Conservation (phyloP, 2,888 invertebrate genomes). For the Cyclophora punctaria region DNA sequence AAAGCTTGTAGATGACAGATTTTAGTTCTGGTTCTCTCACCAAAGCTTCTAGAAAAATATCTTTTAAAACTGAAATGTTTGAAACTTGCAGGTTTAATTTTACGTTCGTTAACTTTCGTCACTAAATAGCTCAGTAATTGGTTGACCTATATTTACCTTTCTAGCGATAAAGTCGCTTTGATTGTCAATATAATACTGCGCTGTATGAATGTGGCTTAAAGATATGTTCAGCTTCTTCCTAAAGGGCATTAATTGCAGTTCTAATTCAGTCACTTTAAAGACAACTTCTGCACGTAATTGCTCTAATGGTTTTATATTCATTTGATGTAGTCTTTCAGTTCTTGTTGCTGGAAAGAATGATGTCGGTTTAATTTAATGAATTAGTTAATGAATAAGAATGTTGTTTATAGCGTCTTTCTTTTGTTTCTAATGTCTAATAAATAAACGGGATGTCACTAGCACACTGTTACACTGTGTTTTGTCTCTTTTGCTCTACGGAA, state of each 20-base stretch:
- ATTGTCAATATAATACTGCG: conserved; percentile 84
- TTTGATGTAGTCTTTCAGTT: conserved; percentile 78
- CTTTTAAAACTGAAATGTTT: no score
- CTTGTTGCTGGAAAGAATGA: conserved; percentile 55
- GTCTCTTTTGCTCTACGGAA: no score
- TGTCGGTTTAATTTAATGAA: no score
- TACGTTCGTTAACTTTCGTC: not conserved
- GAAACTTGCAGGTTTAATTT: no score
- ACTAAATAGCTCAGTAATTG: not conserved
- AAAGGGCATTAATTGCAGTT: conserved; percentile 82
- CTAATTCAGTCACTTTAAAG: conserved; percentile 84
- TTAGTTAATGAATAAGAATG: no score
- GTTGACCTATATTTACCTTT: conserved; percentile 61
- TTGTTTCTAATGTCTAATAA: no score
- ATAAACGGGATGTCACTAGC: no score
- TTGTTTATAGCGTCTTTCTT: no score
- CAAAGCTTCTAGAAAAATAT: no score
- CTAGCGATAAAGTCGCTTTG: conserved; percentile 81
- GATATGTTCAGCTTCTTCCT: conserved; percentile 83
- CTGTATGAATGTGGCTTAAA: conserved; percentile 82
- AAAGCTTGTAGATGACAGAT: no score
- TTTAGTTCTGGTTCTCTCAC: no score
- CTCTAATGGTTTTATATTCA: conserved; percentile 80
- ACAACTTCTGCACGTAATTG: conserved; percentile 81
- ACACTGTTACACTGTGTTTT: no score